Base-by-base conservation (phyloP, 2,113 vertebrate genomes). In the Marcusenius ussheri region DNA sequence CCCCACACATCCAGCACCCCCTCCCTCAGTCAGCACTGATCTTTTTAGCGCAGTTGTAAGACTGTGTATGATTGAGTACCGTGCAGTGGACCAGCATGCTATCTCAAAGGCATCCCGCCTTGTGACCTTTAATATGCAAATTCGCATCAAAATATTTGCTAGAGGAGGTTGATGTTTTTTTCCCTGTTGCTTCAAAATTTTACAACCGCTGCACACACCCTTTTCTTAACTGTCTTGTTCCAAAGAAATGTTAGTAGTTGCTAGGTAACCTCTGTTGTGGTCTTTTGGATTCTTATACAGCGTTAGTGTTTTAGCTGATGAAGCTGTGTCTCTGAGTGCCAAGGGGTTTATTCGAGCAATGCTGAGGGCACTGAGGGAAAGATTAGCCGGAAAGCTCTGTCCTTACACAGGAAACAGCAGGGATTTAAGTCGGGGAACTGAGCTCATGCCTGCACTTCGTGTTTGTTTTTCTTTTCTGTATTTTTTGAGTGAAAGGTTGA, bases 231-330 rank as follows among this genome's bases (percentile, higher is more conserved):
- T 92, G 93, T 95, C 94, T 96, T 90, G 91, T 94, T 95, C 95
- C 93, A 92, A 93, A 94, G 93, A 90, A 92, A 95, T 95, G 95
- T 92, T 94, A 92, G 93, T 94, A 95, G 95, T 95, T 96, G 92
- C 95, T 96, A 95, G 94, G 94, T 95, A 95, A 96, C 93, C 91
- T 94, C 95, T 93, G 58, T 94, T 95, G 92, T 94, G 94, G 95
- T 94, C 94, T 94, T 95, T 94, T 94, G 92, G 91, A 91, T 94
- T 95, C 95, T 94, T 94, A 94, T 94, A 94, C 89, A 91, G 93
- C 93, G 94, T 95, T 95, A 95, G 93, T 93, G 92, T 95, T 96
- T 95, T 92, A 93, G 93, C 94, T 93, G 94, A 95, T 95, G 95
- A 95, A 92, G 91, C 94, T 93, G 91, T 92, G 94, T 93, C 93